Base-by-base conservation (phyloP, 2,797 vertebrate species). In the Coranthus polyacanthus region DNA sequence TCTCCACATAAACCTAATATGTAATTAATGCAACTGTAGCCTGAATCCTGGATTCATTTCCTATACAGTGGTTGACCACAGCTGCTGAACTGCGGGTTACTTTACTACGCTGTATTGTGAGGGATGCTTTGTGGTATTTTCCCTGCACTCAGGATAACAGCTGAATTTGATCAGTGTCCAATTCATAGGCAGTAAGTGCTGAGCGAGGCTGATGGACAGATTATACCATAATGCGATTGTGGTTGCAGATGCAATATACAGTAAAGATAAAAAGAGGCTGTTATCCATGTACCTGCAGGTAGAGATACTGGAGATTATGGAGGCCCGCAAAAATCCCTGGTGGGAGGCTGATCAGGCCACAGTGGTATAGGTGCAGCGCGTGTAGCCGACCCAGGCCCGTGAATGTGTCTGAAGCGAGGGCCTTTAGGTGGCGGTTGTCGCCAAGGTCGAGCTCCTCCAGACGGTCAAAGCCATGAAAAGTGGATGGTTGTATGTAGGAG, bases 371-470 rank as follows among this genome's bases (percentile, higher is more conserved):
- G 72, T 99, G 97, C 90, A 99, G 93, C 54, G 98, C 96, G 0
- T 98, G 97, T 12, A 99, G 96, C 73, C 94, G 94, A 39, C 92
- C 93, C 78, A 99, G 94, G 47, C 98, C 96, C 77, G 92, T 92
- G 92, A 99, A 99, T 69, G 97, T 99, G 87, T 99, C 97, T 0
- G 95, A 93, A 0, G 95, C 95, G 42, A 99, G 86, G 44, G 94
- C 95, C 82, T 93, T 94, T 84, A 99, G 87, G 85, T 96, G 93
- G 44, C 93, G 91, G 90, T 99, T 99, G 91, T 99, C 97, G 2
- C 98, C 98, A 1, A 99, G 94, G 85, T 99, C 98, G 9, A 99
- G 94, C 86, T 99, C 98, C 84, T 99, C 98, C 82, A 99, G 91
- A 66, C 96, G 96, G 76, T 93, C 88, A 0, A 99, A 98, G 77